Evolutionary conservation across 2,888 invertebrate genomes (phyloP), one percentile per base, ranked within the genome.

Genomic region (Zygaena filipendulae): DNA sequence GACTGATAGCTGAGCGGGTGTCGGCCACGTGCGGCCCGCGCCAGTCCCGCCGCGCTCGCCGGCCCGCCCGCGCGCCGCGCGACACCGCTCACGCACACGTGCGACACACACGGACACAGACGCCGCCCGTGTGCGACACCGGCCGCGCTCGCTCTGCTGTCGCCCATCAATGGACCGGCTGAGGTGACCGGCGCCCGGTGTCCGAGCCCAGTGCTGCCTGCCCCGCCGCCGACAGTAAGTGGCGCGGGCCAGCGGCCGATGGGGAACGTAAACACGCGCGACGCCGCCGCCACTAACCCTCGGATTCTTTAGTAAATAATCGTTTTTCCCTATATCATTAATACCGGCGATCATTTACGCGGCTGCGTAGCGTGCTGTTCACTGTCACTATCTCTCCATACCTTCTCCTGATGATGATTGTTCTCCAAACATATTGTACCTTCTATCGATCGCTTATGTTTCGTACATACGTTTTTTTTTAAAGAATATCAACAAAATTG

Each of bases 161-260:
- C 51, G 49, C 57, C 52, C 60, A 55, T 63, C 64, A 63, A 75
- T 74, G 74, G 72, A 68, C 58, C 59, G 55, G 57, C 55, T 47
- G 52, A 64, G 74, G 59, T 75, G 74, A 74, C 72, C 68, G 56
- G 48, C 51, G 49, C 47, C 43, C 47, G 35, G 39, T 16, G 16
- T 7, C 23, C 21, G 18, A 22, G 12, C 21, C 28, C 10, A 16
- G 21, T 43, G 43, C 47, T 44, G 43, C 46, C 40, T 40, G 40
- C 44, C 39, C 33, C 45, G 39, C 43, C 40, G 39, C 33, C 39
- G 48, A 42, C 47, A 55, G 57, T 44, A 59, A 56, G 48, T 14
- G 21, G 7, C 23, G 11, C 16, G 14, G 16, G 19, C 14, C 12
- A 34, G 36, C 39, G 36, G 43, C 46, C 42, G 40, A 19, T 27